phyloP scores from a whole-genome alignment of 2,113 vertebrate species.

The Dendrocopos noguchii region DNA sequence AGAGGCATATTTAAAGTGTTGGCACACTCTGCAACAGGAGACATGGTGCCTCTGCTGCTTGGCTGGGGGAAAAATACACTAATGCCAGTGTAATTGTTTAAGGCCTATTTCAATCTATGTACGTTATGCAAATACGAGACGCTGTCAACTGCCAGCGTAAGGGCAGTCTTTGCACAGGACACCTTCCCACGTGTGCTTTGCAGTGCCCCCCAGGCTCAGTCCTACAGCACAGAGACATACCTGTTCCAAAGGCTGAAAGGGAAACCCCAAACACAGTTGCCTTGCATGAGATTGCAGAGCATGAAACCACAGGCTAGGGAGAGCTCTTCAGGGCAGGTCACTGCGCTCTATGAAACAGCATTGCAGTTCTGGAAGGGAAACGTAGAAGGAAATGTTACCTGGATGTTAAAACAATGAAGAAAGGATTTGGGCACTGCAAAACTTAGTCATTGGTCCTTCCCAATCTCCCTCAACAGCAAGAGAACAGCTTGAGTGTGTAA shows the following conservation, averaged over 20 bases:
- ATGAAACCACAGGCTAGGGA: background rate
- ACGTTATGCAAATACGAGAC: background rate
- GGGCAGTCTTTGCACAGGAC: background rate
- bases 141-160: background rate
- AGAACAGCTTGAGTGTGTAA: background rate
- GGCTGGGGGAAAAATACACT: background rate
- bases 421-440: background rate
- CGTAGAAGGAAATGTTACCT: background rate
- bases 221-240: background rate
- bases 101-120: background rate
- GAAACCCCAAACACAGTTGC: background rate
- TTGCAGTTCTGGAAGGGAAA: slow-evolving; percentile 3
- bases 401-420: background rate
- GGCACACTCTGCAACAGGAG: background rate
- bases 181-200: background rate
- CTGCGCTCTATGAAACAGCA: background rate
- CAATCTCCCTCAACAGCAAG: background rate
- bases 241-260: background rate
- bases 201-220: background rate
- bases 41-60: slow-evolving; percentile 2
- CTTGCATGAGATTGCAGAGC: background rate
- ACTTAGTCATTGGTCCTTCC: background rate
- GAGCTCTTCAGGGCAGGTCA: background rate
- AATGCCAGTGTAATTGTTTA: background rate
- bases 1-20: background rate